Conservation (phyloP, 2,113 vertebrate species). For the Amazona guildingii region DNA sequence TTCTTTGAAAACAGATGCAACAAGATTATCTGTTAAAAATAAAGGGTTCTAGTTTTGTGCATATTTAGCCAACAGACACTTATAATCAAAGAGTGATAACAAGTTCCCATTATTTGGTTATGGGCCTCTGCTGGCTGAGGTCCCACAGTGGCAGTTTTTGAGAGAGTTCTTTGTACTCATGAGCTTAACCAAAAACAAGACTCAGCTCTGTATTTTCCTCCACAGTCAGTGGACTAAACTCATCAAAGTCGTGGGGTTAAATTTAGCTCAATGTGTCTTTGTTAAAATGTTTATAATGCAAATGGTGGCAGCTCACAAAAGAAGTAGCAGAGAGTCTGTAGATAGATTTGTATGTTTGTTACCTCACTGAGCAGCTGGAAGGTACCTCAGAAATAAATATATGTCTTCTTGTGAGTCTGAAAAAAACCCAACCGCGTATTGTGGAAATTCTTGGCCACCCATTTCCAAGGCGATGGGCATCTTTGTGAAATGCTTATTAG, state of each 20-base stretch:
- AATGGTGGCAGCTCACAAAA: background rate
- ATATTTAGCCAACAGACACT: slow-evolving; percentile 18
- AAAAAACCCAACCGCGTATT: background rate
- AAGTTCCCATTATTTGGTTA: slow-evolving; percentile 42
- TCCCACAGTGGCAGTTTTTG: slow-evolving; percentile 33
- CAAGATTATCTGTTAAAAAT: slow-evolving; percentile 1
- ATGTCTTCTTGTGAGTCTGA: background rate
- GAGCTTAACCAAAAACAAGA: slow-evolving; percentile 34
- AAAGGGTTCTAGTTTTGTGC: background rate
- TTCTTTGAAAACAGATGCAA: slow-evolving; percentile 16
- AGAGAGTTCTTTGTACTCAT: slow-evolving; percentile 13
- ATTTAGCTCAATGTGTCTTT: slow-evolving; percentile 53
- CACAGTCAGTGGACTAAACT: background rate
- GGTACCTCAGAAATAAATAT: background rate
- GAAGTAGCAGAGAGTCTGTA: background rate
- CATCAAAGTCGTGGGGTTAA: background rate
- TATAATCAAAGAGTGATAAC: slow-evolving; percentile 34
- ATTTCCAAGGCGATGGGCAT: background rate
- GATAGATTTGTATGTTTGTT: slow-evolving; percentile 1
- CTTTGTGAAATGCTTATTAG: background rate
- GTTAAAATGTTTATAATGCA: background rate
- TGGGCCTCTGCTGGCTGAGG: slow-evolving; percentile 21
- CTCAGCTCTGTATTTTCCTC: slow-evolving; percentile 40
- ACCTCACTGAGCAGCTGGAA: slow-evolving; percentile 9
- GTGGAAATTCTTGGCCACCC: background rate